Conservation (phyloP, 2,113 vertebrate species). For the Strix aluco region DNA sequence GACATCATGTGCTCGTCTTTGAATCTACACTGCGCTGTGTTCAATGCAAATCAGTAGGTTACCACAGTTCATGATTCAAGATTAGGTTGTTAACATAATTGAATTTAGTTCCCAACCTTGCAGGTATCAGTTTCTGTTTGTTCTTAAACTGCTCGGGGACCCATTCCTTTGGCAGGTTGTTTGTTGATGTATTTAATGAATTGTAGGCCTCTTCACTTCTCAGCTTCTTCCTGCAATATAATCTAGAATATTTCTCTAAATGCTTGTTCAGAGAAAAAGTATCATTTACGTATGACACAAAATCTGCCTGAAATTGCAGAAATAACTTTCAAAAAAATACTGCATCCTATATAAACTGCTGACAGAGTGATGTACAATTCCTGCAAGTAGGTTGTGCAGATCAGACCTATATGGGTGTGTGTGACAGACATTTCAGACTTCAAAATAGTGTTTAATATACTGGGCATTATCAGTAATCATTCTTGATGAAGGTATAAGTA, state of each 20-base stretch:
- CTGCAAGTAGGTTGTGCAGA: not conserved
- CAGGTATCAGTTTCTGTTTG: not conserved
- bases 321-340: not conserved
- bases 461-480: not conserved
- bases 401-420: not conserved
- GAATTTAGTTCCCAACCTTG: not conserved
- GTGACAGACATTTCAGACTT: not conserved
- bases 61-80: not conserved
- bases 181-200: not conserved
- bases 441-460: not conserved
- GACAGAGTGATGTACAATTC: not conserved
- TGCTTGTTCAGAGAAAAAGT: not conserved
- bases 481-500: not conserved
- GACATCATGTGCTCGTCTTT: constrained; percentile 23
- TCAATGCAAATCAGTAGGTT: constrained; percentile 19
- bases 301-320: not conserved
- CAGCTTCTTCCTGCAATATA: not conserved
- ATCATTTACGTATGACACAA: not conserved
- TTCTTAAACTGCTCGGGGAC: not conserved
- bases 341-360: not conserved
- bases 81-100: not conserved
- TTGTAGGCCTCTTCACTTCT: not conserved
- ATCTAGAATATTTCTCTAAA: not conserved
- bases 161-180: not conserved
- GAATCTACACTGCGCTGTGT: not conserved